phyloP scores from a whole-genome alignment of 2,797 vertebrate genomes.

The Gambelia wislizenii region DNA sequence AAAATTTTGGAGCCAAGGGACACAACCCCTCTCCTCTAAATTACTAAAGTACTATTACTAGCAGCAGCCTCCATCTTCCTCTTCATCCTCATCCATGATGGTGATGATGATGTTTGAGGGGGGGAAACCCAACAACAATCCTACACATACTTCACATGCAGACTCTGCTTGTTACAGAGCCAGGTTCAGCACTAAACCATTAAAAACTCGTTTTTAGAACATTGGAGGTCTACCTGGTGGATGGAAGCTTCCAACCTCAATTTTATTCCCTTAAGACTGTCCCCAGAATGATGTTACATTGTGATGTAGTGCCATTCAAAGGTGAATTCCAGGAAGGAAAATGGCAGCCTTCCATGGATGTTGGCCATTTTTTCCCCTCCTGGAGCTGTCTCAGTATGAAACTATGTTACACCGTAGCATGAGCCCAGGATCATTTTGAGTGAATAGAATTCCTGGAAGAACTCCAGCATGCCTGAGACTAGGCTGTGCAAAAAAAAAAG shows the following conservation, averaged over 20 bases:
- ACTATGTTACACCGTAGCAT: background rate
- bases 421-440: background rate
- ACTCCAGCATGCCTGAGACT: background rate
- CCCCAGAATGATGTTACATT: background rate
- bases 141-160: no score
- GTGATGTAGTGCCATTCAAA: background rate
- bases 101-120: no score
- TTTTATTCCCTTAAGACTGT: background rate
- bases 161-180: no score
- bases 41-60: no score
- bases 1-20: background rate
- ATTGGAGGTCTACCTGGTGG: background rate
- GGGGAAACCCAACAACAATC: no score
- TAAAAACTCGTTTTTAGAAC: background rate
- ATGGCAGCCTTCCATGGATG: background rate
- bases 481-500: background rate
- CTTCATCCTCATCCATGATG: no score
- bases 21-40: background rate
- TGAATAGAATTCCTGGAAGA: background rate
- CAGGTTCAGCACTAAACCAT: no score
- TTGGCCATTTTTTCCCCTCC: background rate
- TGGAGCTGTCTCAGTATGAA: background rate
- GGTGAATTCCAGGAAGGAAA: background rate
- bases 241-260: background rate
- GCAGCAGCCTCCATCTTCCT: no score